phyloP scores from a whole-genome alignment of 1,140 invertebrate species.

The Zelostemma sp. region DNA sequence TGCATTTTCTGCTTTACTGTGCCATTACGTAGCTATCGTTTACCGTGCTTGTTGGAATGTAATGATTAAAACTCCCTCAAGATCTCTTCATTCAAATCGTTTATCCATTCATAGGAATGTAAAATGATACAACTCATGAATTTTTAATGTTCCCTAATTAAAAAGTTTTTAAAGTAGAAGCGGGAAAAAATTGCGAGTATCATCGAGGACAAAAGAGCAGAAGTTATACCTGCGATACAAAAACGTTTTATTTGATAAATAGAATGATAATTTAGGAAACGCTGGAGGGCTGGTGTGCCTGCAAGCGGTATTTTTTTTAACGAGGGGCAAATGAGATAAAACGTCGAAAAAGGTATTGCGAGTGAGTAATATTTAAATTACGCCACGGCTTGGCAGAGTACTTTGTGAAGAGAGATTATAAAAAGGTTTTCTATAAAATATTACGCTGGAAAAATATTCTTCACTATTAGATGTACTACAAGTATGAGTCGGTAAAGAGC shows the following conservation, averaged over 20 bases:
- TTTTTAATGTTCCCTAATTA: not conserved
- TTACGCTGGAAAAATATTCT: too few relatives aligned
- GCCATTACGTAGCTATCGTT: too few relatives aligned
- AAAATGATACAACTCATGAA: too few relatives aligned
- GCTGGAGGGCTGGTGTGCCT: slow-evolving; percentile 2
- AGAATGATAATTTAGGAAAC: slow-evolving; percentile 23
- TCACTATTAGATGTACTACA: too few relatives aligned
- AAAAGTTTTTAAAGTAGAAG: not conserved
- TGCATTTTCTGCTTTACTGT: not conserved
- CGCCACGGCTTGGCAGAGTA: not conserved
- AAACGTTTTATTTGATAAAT: slow-evolving; percentile 24
- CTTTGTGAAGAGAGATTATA: not conserved
- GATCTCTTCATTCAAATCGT: too few relatives aligned
- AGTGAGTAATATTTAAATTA: not conserved
- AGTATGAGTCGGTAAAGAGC: too few relatives aligned
- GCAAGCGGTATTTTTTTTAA: slow-evolving; percentile 17
- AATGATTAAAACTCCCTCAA: not conserved
- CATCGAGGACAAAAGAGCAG: not conserved
- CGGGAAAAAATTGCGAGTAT: not conserved
- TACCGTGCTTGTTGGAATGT: not conserved
- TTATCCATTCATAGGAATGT: too few relatives aligned
- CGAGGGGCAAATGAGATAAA: slow-evolving; percentile 24
- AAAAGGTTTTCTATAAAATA: not conserved
- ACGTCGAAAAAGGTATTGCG: slow-evolving; percentile 9
- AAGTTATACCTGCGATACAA: not conserved